These are phyloP conservation scores for Xylophagus ater DNA, from an alignment of 2,888 invertebrate genomes.

Conservation along the genomic window DNA sequence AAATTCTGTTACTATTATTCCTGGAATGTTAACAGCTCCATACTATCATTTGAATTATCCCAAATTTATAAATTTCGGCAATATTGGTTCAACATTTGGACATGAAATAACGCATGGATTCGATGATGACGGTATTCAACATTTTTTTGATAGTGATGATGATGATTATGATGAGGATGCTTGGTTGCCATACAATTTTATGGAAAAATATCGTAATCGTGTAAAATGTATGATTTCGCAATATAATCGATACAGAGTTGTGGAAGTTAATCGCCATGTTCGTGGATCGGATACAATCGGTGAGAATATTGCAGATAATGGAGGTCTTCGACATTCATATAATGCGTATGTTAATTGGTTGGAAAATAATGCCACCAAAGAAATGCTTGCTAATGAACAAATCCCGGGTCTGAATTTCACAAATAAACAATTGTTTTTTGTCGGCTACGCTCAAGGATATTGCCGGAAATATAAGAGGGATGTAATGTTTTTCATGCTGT, in stretches of 20 bases:
- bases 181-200: too few relatives aligned
- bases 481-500: too few relatives aligned
- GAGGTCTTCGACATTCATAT: slow-evolving; percentile 5
- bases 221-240: too few relatives aligned
- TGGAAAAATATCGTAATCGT: too few relatives aligned
- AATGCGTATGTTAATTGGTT: slow-evolving; percentile 3
- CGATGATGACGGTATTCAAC: slow-evolving; percentile 66
- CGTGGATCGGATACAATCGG: slow-evolving; percentile 4
- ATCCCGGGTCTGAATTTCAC: slow-evolving; percentile 5
- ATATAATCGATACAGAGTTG: too few relatives aligned
- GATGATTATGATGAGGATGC: too few relatives aligned
- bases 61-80: slow-evolving; percentile 3
- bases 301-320: slow-evolving; percentile 10
- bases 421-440: slow-evolving; percentile 5
- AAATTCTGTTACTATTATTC: too few relatives aligned
- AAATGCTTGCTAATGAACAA: too few relatives aligned
- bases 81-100: slow-evolving; percentile 8
- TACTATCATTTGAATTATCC: slow-evolving; percentile 6
- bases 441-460: slow-evolving; percentile 10
- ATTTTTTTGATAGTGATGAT: slow-evolving; percentile 77
- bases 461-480: slow-evolving; percentile 10
- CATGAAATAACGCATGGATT: slow-evolving; percentile 64
- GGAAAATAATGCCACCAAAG: neutral
- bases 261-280: neutral
- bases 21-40: too few relatives aligned